Evolutionary conservation across 2,888 invertebrate species (phyloP), one percentile per base, ranked within the genome.

Genomic region (Coelogynopora nodosa): DNA sequence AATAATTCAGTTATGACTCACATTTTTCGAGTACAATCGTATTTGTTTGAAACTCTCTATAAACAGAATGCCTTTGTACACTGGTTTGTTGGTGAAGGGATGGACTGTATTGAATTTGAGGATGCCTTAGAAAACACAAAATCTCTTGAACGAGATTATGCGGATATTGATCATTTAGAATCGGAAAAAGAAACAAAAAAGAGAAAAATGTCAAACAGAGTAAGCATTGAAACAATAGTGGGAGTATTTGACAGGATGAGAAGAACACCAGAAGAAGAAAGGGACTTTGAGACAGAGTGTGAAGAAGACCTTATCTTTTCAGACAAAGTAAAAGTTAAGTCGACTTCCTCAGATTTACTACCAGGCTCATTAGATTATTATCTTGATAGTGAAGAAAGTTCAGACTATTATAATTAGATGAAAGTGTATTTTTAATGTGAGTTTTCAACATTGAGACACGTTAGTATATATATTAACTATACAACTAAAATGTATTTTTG

Each of bases 31-130:
- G 13, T 31, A 2, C 1, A 84, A 84, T 31, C 26, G 10, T 2
- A 31, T 0, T 30, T 27, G 31, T 31, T 84, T 31, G 31, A 84
- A 26, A 84, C 27, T 67, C 27, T 84, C 31, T 49, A 31, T 5
- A 31, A 84, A 23, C 30, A 67, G 26, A 84, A 84, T 31, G 30
- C 84, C 0, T 84, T 84, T 84, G 10, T 84, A n/a, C 84, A 84
- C 27, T 84, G 84, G 84, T 84, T 31, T 84, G 27, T 31, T 31
- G 84, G 49, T 26, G 27, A 84, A 26, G 84, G 84, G 10, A 84
- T 84, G 84, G 84, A 84, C 2, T 27, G 26, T n/a, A 31, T 31
- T 31, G 84, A 84, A 27, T 84, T 84, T 49, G 31, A 31, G n/a
- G 26, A n/a, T 49, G 84, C 84, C 0, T 84, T 84, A 49, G 84